Evolutionary conservation across 2,797 vertebrate species (phyloP), one percentile per base, ranked within the genome.

Genomic region (Microchirus variegatus): DNA sequence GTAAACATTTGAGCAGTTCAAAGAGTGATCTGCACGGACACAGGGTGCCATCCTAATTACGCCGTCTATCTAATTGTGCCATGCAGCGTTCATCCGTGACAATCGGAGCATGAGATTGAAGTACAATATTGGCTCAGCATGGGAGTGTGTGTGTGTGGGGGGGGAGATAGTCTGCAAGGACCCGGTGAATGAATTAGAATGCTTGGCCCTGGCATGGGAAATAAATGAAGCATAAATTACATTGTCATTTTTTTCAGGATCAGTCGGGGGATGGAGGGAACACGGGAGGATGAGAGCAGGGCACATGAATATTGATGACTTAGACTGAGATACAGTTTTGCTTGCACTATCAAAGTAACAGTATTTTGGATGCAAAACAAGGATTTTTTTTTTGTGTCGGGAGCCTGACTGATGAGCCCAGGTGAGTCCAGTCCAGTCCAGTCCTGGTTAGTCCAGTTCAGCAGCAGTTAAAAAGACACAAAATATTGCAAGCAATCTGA

Each of bases 41-140:
- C 84, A 73, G 87, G 83, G 90, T 90, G 86, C 87, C 86, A 88
- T 84, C 90, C 85, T 92, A 87, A 91, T 91, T 88, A 91, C 67
- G 81, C 78, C 18, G 82, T 80, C 86, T 81, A 83, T 84, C 77
- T 91, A 91, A 92, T 92, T 92, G 89, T 86, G 73, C 82, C 73
- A 87, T 83, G 75, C 84, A 88, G 77, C 66, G 78, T 80, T 81
- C 85, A 81, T 81, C 83, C 89, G 75, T 80, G 86, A 87, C 87
- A 90, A 92, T 87, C 89, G 88, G 91, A 93, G 92, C 92, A 91
- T 93, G 91, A 93, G 90, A 93, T 92, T 93, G 84, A 91, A 85
- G 79, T 80, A 92, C 92, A 93, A 92, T 93, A 93, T 92, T 90
- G 87, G 79, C 92, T 64, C 92, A 92, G 91, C 91, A 90, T 92